Conservation (phyloP, 2,888 invertebrate species). For the Meghimatium bilineatum region DNA sequence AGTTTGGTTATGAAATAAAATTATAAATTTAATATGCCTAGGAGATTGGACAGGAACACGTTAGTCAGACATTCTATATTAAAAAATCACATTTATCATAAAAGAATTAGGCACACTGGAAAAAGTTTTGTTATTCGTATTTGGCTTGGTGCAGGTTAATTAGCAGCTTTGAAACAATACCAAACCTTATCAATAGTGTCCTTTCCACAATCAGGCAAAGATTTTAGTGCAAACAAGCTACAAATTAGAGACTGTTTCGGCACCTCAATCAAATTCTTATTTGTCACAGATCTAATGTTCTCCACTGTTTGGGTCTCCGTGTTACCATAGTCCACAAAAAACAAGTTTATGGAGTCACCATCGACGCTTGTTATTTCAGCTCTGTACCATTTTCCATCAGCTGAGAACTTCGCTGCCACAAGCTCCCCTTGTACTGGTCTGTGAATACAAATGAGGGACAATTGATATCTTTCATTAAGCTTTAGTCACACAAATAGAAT, state of each 20-base stretch:
- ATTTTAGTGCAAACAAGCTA: constrained; percentile 48
- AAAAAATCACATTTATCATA: no score
- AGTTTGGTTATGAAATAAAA: no score
- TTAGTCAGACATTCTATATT: no score
- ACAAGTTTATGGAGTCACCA: constrained; percentile 55
- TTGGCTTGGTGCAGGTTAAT: no score
- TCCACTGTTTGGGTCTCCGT: constrained; percentile 52
- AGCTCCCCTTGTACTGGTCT: constrained; percentile 60
- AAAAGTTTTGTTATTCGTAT: no score
- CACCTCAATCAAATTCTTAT: constrained; percentile 48
- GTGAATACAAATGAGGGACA: background rate
- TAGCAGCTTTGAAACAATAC: background rate
- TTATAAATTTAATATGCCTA: no score
- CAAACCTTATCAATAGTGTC: constrained; percentile 29
- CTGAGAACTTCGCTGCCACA: constrained; percentile 58
- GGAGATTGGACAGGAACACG: no score
- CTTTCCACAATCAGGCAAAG: background rate
- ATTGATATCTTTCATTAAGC: background rate
- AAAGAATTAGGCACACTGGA: no score
- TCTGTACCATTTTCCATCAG: constrained; percentile 62
- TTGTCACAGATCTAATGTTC: constrained; percentile 52
- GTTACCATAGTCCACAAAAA: constrained; percentile 74
- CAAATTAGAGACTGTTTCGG: constrained; percentile 62
- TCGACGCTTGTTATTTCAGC: constrained; percentile 58
- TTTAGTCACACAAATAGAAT: background rate